Percentiles rank a stretch among this genome's conserved stretches.
Evolutionary conservation across 2,797 vertebrate species (phyloP).

Genomic region (Sternotherus odoratus): DNA sequence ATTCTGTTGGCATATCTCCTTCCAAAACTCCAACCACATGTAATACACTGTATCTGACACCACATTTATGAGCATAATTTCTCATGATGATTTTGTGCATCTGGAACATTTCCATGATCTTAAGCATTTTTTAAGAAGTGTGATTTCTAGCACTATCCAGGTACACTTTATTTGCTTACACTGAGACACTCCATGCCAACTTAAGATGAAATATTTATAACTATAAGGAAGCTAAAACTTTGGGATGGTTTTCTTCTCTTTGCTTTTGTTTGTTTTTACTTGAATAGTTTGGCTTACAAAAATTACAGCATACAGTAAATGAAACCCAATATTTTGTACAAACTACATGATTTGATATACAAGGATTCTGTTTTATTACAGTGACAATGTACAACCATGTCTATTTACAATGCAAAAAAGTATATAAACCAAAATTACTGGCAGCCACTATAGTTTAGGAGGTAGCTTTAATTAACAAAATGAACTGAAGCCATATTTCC

Average conservation of each 20-base stretch:
- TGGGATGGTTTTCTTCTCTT: conserved; percentile 11
- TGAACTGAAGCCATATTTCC: conserved; percentile 89
- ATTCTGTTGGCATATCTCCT: background rate
- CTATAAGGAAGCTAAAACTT: conserved; percentile 70
- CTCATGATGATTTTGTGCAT: background rate
- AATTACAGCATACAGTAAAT: conserved; percentile 94
- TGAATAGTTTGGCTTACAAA: conserved; percentile 88
- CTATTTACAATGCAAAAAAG: conserved; percentile 88
- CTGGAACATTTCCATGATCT: background rate
- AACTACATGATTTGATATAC: conserved; percentile 88
- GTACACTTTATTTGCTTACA: conserved; percentile 66
- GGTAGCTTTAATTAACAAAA: conserved; percentile 97
- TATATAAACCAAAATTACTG: conserved; percentile 89
- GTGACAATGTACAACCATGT: conserved; percentile 89
- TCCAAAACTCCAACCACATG: background rate
- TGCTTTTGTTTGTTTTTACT: conserved; percentile 67
- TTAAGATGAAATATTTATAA: conserved; percentile 76
- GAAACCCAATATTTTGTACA: conserved; percentile 89
- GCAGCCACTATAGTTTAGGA: conserved; percentile 93
- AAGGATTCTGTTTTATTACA: conserved; percentile 87
- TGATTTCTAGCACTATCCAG: conserved; percentile 8
- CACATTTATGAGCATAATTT: background rate
- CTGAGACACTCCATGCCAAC: conserved; percentile 68
- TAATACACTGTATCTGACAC: background rate
- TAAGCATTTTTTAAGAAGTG: background rate